Evolutionary conservation across 2,797 vertebrate genomes (phyloP), one percentile per base, ranked within the genome.

Genomic region (Muscicapa comitata): DNA sequence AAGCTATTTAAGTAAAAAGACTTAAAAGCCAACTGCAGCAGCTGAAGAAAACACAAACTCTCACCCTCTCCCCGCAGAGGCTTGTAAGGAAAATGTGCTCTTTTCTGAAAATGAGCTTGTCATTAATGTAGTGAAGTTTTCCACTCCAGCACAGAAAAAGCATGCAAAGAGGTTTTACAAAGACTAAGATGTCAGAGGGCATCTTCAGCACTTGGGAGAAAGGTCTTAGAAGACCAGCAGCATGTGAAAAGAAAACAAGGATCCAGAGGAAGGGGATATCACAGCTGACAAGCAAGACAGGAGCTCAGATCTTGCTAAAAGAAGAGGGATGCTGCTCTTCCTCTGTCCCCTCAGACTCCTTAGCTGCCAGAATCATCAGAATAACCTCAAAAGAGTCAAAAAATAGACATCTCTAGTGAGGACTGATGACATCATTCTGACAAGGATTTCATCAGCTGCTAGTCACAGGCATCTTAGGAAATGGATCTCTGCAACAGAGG

Each of bases 91-190:
- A 88, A 94, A 53, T 3, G 10, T 50, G 14, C 58, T 94, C 42
- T 13, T 88, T 84, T 91, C 80, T 94, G 90, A 94, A 88, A 83
- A 81, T 65, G 57, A 80, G 48, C 21, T 71, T 68, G 59, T 63
- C 50, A 76, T 88, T 89, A 88, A 55, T 42, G 55, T 67, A 84
- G 86, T 26, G 50, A 93, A 42, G 50, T 66, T 90, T 82, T 88
- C 68, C 54, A 75, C 70, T 63, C 45, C 38, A 70, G 57, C 42
- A 61, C 20, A 88, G 70, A 72, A 86, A 71, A 66, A 51, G 28
- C 24, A 84, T 2, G 10, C 59, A 66, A 65, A 75, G 81, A 57
- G 17, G 10, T 68, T 77, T 94, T 61, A 47, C 84, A 83, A 54
- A 73, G 28, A 59, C 50, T 28, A 43, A 59, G 9, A 35, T 74